A percentile compares a stretch with the other conserved stretches of the same genome.
phyloP scores from a whole-genome alignment of 2,888 invertebrate species.

The Branchipolynoe longqiensis region DNA sequence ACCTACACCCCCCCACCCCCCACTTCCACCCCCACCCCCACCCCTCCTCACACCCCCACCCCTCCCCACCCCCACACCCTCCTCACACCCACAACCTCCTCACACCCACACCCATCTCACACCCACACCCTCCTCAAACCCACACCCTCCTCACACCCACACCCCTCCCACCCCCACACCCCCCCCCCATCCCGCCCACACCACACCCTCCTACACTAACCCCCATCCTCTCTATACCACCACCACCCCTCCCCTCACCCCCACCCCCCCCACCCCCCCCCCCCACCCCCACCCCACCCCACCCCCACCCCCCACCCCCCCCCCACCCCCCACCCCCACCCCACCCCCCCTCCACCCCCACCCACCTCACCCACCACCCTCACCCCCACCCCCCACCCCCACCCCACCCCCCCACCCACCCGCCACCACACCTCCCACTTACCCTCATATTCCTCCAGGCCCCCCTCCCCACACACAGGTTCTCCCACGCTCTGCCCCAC shows the following conservation, averaged over 20 bases:
- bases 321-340: background rate
- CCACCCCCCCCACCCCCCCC: too few relatives aligned
- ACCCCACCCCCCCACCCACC: too few relatives aligned
- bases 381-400: background rate
- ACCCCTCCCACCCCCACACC: background rate
- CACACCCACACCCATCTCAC: too few relatives aligned
- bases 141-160: background rate
- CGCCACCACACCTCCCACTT: background rate
- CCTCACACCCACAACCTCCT: background rate
- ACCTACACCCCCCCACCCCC: too few relatives aligned
- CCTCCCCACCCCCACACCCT: background rate
- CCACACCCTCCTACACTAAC: background rate
- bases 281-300: background rate
- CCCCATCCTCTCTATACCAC: background rate
- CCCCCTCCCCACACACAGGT: conserved; percentile 23
- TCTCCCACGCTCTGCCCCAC: background rate
- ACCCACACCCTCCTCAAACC: background rate
- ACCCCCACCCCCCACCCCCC: background rate
- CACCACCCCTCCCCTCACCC: background rate
- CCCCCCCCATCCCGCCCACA: background rate
- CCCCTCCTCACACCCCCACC: background rate
- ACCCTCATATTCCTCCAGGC: too few relatives aligned
- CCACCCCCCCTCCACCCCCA: background rate
- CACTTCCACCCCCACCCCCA: background rate
- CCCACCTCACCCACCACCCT: background rate